phyloP scores from a whole-genome alignment of 2,113 vertebrate genomes.

The Plestiodon gilberti region DNA sequence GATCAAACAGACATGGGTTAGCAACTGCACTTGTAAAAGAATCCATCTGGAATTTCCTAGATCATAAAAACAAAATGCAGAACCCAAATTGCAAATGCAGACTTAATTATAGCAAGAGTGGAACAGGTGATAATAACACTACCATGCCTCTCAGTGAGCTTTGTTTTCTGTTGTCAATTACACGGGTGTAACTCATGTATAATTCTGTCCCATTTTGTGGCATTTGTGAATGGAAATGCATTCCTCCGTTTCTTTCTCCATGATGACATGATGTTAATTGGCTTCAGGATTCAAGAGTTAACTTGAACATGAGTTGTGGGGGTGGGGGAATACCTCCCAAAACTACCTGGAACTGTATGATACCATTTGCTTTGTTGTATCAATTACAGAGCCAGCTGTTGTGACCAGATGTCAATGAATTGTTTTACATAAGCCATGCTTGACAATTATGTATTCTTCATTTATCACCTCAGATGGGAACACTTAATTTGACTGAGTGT shows the following conservation, averaged over 20 bases:
- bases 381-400: conserved; percentile 76
- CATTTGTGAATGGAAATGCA: neutral
- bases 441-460: conserved; percentile 63
- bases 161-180: neutral
- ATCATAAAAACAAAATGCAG: neutral
- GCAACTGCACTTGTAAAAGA: neutral
- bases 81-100: neutral
- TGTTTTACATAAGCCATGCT: conserved; percentile 69
- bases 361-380: conserved; percentile 63
- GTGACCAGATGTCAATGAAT: conserved; percentile 74
- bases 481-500: conserved; percentile 75
- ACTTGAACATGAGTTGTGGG: conserved; percentile 52
- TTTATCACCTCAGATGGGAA: conserved; percentile 78
- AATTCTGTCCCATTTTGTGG: neutral
- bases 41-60: neutral
- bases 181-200: neutral
- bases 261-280: conserved; percentile 17
- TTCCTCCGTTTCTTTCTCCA: conserved; percentile 13
- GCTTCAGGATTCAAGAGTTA: conserved; percentile 18
- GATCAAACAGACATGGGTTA: neutral
- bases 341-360: conserved; percentile 50
- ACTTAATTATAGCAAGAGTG: neutral
- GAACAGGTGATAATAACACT: neutral
- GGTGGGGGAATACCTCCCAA: neutral
- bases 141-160: neutral